These are phyloP conservation scores for Cecropterus lyciades DNA, from an alignment of 1,140 invertebrate species.

Conservation along the genomic window DNA sequence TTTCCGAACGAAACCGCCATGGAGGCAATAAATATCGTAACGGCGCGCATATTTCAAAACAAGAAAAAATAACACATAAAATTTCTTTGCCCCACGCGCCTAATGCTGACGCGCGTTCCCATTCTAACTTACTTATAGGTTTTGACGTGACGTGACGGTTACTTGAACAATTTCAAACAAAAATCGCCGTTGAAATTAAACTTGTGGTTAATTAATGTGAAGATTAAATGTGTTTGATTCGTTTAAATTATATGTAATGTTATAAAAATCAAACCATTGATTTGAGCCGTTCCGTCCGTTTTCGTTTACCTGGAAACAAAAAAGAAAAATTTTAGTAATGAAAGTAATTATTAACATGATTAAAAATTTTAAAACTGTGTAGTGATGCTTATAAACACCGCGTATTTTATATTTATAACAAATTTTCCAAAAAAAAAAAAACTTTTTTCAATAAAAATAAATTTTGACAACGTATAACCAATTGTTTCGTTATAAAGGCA, in stretches of 20 bases:
- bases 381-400: no score
- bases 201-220: no score
- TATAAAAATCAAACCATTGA: slow-evolving; percentile 10
- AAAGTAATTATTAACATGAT: background rate
- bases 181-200: no score
- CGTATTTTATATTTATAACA: no score
- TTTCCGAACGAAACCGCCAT: slow-evolving; percentile 82
- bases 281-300: background rate
- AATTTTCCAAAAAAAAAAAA: no score
- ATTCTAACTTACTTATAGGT: slow-evolving; percentile 42
- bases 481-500: background rate
- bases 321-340: background rate
- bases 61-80: slow-evolving; percentile 82
- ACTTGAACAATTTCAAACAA: background rate
- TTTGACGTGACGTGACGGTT: slow-evolving; percentile 25
- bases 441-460: no score
- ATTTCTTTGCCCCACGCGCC: slow-evolving; percentile 74
- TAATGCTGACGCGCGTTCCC: slow-evolving; percentile 65
- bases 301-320: slow-evolving; percentile 24
- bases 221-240: no score
- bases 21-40: slow-evolving; percentile 81
- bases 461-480: no score
- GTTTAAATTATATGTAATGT: no score
- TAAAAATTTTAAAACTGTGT: background rate
- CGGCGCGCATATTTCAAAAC: slow-evolving; percentile 83